These are phyloP conservation scores for Pyxicephalus adspersus DNA, from an alignment of 2,113 vertebrate genomes.

Conservation along the genomic window DNA sequence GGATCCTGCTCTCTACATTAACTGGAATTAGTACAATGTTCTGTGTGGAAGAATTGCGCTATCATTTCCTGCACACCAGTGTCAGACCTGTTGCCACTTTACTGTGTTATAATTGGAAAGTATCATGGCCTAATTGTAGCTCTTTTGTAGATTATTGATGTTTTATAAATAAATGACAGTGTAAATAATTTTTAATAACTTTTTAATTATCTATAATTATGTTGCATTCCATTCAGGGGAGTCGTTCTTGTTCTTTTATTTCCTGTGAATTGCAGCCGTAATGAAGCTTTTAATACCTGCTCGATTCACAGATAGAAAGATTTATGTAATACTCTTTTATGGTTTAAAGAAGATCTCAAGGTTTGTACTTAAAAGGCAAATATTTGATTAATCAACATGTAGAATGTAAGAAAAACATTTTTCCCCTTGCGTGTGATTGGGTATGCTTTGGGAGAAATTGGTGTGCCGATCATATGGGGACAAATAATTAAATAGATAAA, in stretches of 20 bases:
- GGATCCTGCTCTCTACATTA: background rate
- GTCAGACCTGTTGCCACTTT: background rate
- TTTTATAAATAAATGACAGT: slow-evolving; percentile 48
- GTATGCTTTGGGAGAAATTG: no score
- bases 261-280: slow-evolving; percentile 7
- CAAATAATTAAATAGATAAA: no score
- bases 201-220: slow-evolving; percentile 44
- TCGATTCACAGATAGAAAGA: background rate
- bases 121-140: slow-evolving; percentile 17
- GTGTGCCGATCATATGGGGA: no score
- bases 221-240: slow-evolving; percentile 16
- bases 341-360: background rate
- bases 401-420: background rate
- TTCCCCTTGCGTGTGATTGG: no score
- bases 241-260: slow-evolving; percentile 35
- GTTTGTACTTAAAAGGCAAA: background rate
- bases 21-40: background rate
- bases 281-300: background rate
- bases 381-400: background rate
- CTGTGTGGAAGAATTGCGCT: background rate
- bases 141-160: slow-evolving; percentile 30
- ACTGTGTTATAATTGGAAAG: slow-evolving; percentile 12
- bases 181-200: slow-evolving; percentile 48
- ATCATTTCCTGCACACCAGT: background rate
- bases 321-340: background rate